Evolutionary conservation across 2,888 invertebrate genomes (phyloP).

Genomic region (Nomada lathburiana): DNA sequence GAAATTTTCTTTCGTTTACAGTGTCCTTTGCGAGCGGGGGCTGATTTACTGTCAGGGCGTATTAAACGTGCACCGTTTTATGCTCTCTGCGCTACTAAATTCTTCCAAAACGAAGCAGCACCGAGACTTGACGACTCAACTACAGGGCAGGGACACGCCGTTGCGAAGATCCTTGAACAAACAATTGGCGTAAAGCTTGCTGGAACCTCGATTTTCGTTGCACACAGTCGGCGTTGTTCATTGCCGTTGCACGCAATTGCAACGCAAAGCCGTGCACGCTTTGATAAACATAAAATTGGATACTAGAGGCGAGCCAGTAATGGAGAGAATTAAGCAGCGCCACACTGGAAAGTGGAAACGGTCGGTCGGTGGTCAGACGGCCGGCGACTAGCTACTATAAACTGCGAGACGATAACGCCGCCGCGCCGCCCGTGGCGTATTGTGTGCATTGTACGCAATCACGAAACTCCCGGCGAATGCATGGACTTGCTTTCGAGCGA

Average conservation of each 20-base stretch:
- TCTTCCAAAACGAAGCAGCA: background rate
- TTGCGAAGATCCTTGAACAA: too few species aligned
- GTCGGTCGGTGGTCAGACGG: conserved; percentile 33
- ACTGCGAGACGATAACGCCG: conserved; percentile 43
- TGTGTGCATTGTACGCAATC: conserved; percentile 46
- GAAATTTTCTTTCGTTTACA: background rate
- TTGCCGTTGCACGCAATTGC: background rate
- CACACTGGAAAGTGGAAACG: conserved; percentile 32
- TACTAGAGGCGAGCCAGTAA: conserved; percentile 1
- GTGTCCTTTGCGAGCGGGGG: background rate
- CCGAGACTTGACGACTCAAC: too few species aligned
- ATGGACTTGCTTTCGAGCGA: conserved; percentile 16
- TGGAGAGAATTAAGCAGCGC: conserved; percentile 22
- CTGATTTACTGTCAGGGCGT: background rate
- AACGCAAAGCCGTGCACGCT: background rate
- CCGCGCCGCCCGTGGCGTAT: conserved; percentile 30
- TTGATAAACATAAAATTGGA: conserved; percentile 24
- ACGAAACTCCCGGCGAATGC: conserved; percentile 9
- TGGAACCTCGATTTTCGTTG: background rate
- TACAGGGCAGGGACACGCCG: too few species aligned
- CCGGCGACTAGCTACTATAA: conserved; percentile 30
- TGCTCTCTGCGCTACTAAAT: background rate
- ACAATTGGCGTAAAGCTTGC: background rate
- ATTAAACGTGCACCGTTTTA: background rate
- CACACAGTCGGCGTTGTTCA: background rate